phyloP scores from a whole-genome alignment of 2,888 invertebrate species.

The Dynastes maya region DNA sequence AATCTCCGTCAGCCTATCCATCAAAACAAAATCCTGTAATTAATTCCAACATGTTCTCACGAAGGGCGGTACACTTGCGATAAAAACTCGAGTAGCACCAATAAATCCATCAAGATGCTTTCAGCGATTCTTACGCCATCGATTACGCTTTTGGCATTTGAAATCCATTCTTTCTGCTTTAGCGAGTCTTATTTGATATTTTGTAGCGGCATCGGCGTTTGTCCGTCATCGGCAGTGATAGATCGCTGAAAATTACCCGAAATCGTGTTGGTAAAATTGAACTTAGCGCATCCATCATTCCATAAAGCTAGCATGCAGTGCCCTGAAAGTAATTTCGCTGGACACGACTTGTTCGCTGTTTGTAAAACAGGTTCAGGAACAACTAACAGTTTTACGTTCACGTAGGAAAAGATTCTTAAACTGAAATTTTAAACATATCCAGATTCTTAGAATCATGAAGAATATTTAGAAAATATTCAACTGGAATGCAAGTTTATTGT shows the following conservation, averaged over 20 bases:
- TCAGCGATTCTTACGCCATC: conserved; percentile 33
- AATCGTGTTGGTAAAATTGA: neutral
- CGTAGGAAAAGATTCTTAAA: too few relatives aligned
- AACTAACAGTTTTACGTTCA: too few relatives aligned
- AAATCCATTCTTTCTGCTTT: conserved; percentile 35
- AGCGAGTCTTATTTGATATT: conserved; percentile 24
- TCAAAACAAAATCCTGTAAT: conserved; percentile 43
- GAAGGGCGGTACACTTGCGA: conserved; percentile 23
- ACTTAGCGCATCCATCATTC: conserved; percentile 14
- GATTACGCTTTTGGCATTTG: conserved; percentile 13
- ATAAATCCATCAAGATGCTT: conserved; percentile 42
- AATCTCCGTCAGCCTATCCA: conserved; percentile 30
- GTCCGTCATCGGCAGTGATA: conserved; percentile 10
- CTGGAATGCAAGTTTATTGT: too few relatives aligned
- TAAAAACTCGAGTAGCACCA: conserved; percentile 33
- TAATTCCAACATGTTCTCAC: conserved; percentile 31
- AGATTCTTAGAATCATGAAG: too few relatives aligned
- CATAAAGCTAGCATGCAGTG: neutral
- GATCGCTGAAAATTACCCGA: neutral
- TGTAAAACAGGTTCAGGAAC: too few relatives aligned
- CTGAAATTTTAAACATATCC: too few relatives aligned
- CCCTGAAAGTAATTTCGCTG: conserved; percentile 1
- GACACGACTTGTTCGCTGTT: neutral
- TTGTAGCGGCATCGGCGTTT: conserved; percentile 1
- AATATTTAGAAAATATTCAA: too few relatives aligned